Base-by-base conservation (phyloP, 2,888 invertebrate species). In the Lamproptera curius region DNA sequence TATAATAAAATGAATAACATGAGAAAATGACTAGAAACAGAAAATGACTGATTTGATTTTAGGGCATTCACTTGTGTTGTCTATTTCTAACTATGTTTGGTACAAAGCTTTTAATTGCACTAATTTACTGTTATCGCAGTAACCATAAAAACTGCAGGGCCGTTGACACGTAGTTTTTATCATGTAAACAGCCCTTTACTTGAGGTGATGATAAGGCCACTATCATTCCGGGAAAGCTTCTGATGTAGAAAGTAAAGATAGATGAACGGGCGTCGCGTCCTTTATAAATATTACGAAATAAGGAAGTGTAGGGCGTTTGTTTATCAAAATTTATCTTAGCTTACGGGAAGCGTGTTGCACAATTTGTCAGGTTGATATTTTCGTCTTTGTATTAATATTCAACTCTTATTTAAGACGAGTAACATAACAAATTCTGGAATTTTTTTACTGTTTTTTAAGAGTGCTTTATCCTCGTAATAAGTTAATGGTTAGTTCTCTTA, bases 191-290 rank as follows among this genome's bases (percentile, higher is more conserved):
- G 50, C 54, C 51, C 43, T 46, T 54, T 44, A 47, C 45, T 51
- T 56, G 55, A 52, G 57, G 55, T 55, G 59, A 46, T 43, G 51
- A 54, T 52, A 52, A 54, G 60, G 61, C 43, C 46, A 45, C 50
- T 51, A 54, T 52, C 54, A 49, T 46, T 44, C 44, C 26, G 16
- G 33, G n/a, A 43, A 40, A 23, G 31, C 49, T 50, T 31, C 36
- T 50, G 39, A 41, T 37, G 44, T 47, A 28, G 40, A 37, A 43
- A 40, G 33, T 41, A 37, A 40, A 44, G 44, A 28, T 35, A 5
- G n/a, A 40, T 35, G 34, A 49, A 36, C 35, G 34, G 31, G 35
- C 28, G 26, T 28, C 39, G 40, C 17, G 26, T 16, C 26, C 16
- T 44, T 42, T 35, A 40, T 44, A 43, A 40, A 49, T 40, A 49